Evolutionary conservation across 2,888 invertebrate genomes (phyloP), one percentile per base, ranked within the genome.

Genomic region (Calameuta idolon): DNA sequence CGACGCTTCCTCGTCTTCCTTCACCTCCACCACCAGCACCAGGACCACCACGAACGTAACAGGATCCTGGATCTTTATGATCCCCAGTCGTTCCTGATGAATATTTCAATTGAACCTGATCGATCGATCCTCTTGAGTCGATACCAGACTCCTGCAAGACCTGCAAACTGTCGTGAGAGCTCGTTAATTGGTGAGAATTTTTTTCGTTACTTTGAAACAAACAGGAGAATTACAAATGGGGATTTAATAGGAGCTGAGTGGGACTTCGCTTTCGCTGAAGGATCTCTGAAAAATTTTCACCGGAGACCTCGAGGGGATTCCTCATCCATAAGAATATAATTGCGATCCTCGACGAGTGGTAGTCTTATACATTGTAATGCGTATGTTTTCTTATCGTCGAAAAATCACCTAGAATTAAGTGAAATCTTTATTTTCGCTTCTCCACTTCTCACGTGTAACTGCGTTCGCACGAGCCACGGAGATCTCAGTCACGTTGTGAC

Each of bases 401-500:
- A 71, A 34, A 71, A 71, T 71, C 71, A 34, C 9, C 4, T 34
- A 34, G 15, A 34, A 31, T 3, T 34, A 71, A 71, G 71, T 34
- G 71, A 71, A 34, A 71, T 71, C 71, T 31, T 15, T 31, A 33
- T 71, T 71, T 71, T 71, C 71, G 71, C 71, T 71, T 71, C 34
- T 71, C 71, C 15, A 23, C 31, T 71, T 71, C 71, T 71, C 71
- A 71, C 71, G 71, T 71, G 71, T 71, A 71, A 33, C 71, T 34
- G 15, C 71, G 71, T 34, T 71, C 71, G 71, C 31, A 71, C 71
- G 71, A 31, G 33, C 15, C 71, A 34, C 71, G 71, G 71, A 55
- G 55, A 55, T 55, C 71, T 12, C 71, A 23, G 34, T 33, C 71
- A 31, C 71, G 71, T 71, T 71, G 82, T 81, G 84, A 85, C 84